These are phyloP conservation scores for Euzetes globulus DNA, from an alignment of 2,888 invertebrate species.

Conservation along the genomic window DNA sequence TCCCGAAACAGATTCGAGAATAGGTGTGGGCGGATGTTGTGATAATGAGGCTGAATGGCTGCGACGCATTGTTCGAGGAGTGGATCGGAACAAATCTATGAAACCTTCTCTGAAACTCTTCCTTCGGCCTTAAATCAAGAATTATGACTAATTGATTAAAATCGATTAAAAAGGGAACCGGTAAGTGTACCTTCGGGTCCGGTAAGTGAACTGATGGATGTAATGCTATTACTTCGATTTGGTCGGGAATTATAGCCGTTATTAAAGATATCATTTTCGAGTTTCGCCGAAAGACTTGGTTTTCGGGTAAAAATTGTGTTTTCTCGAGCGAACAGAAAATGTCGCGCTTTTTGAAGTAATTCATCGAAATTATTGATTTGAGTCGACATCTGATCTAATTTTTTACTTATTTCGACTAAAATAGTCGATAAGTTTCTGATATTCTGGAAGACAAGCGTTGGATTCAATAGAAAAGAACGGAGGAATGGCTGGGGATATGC, in stretches of 20 bases:
- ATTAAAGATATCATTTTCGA: background rate
- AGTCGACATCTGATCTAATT: slow-evolving; percentile 56
- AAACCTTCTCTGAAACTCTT: slow-evolving; percentile 6
- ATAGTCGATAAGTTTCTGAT: slow-evolving; percentile 68
- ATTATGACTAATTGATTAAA: background rate
- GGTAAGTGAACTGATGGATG: background rate
- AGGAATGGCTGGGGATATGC: slow-evolving; percentile 81
- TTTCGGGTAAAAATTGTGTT: slow-evolving; percentile 53
- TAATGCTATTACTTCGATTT: slow-evolving; percentile 16
- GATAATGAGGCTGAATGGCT: background rate
- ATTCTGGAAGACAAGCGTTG: slow-evolving; percentile 73
- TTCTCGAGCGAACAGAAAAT: slow-evolving; percentile 70
- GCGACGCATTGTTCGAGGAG: background rate
- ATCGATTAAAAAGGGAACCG: too few species aligned
- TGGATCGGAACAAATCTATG: background rate
- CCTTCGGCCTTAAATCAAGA: background rate
- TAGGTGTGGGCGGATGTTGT: slow-evolving; percentile 32
- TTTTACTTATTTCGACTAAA: slow-evolving; percentile 23
- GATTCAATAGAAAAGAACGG: slow-evolving; percentile 75
- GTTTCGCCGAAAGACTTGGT: background rate
- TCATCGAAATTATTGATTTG: slow-evolving; percentile 52
- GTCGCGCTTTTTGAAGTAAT: slow-evolving; percentile 67
- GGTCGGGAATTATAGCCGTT: background rate
- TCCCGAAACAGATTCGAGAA: slow-evolving; percentile 42
- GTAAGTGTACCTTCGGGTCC: background rate